These are phyloP conservation scores for Toxotes chatareus DNA, from an alignment of 2,113 vertebrate species.

Conservation along the genomic window DNA sequence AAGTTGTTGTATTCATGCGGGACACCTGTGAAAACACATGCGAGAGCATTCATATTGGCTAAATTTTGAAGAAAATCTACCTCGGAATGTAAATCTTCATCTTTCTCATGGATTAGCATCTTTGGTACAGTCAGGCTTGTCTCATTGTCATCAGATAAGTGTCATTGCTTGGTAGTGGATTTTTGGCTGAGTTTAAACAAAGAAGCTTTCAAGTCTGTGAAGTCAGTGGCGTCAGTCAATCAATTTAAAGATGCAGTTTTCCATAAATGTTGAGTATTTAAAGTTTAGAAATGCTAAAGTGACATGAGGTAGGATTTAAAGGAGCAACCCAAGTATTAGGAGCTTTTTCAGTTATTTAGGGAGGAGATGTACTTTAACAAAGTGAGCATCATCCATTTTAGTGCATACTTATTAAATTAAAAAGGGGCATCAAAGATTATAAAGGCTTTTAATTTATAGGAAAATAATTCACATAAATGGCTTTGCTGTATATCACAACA, in stretches of 20 bases:
- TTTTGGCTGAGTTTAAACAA: slow-evolving; percentile 24
- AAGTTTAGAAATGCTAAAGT: background rate
- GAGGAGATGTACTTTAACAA: background rate
- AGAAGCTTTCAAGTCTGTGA: background rate
- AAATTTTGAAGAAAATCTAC: background rate
- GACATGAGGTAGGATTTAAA: slow-evolving; percentile 2
- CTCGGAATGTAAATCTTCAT: slow-evolving; percentile 30
- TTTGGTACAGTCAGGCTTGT: slow-evolving; percentile 18
- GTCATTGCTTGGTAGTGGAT: slow-evolving; percentile 21
- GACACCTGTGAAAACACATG: slow-evolving; percentile 22
- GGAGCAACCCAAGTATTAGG: background rate
- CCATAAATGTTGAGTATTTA: background rate
- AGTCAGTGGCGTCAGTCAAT: slow-evolving; percentile 13
- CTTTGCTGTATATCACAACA: background rate
- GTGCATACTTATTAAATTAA: background rate
- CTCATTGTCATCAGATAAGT: slow-evolving; percentile 46
- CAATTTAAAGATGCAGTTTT: slow-evolving; percentile 4
- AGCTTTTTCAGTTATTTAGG: background rate
- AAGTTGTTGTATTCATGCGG: slow-evolving; percentile 7
- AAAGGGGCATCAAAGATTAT: background rate
- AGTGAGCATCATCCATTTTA: background rate
- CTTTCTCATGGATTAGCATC: slow-evolving; percentile 39
- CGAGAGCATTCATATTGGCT: background rate
- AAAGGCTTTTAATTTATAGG: background rate
- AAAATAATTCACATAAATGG: background rate